Evolutionary conservation across 2,113 vertebrate species (phyloP), one percentile per base, ranked within the genome.

Genomic region (Sclerurus mexicanus): DNA sequence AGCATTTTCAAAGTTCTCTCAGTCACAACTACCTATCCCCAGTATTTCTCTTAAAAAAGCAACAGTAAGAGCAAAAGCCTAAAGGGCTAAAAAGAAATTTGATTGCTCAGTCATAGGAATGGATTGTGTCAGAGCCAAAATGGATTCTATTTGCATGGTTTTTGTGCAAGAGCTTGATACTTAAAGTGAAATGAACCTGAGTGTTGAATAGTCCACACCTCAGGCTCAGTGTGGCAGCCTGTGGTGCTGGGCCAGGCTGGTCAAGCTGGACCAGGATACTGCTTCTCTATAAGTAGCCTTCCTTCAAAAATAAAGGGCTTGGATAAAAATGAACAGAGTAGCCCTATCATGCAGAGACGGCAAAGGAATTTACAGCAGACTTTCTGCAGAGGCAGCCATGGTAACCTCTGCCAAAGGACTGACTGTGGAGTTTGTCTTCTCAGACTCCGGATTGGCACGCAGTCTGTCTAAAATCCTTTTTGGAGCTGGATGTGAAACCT

Each of bases 401-500:
- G 59, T 66, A 33, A 59, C 44, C 23, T 79, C 72, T 93, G 92
- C 92, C 83, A 93, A 53, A 58, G 24, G 68, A 44, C n/a, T 74
- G n/a, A 83, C 42, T 40, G 28, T 37, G 30, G 35, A 80, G 63
- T 73, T 93, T 87, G 78, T 90, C 59, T 85, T 59, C 49, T 79
- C 84, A 73, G 24, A 40, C 68, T 94, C 62, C 81, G 44, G 52
- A 53, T 18, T 90, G 68, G 64, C 73, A 67, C 1, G 2, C 15
- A 20, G 22, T 80, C 66, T 85, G 40, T 80, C 44, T 88, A 35
- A 72, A 84, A 75, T 84, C 27, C 52, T 76, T 71, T 39, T 96
- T 86, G 79, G 89, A 94, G 73, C 27, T 81, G 68, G 60, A 75
- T 81, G 53, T 82, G 88, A 96, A 92, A 73, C 66, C n/a, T 64